Percentiles rank a stretch among this genome's conserved stretches.
Evolutionary conservation across 2,113 vertebrate genomes (phyloP).

Genomic region (Zosterops pallidus): DNA sequence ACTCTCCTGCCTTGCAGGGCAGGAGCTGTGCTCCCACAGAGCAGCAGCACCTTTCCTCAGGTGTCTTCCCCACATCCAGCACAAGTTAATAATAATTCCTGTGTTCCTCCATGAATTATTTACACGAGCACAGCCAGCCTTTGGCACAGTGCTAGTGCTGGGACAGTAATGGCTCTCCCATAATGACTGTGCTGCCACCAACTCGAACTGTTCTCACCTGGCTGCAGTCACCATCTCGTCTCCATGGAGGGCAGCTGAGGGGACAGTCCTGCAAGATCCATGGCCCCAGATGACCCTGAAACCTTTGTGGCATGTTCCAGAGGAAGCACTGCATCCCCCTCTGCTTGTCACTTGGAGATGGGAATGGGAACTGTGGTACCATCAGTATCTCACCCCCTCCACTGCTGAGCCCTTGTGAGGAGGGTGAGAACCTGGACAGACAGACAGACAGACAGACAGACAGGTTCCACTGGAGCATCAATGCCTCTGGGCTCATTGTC

Average conservation of each 20-base stretch:
- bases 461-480: neutral
- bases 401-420: neutral
- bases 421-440: neutral
- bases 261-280: neutral
- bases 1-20: neutral
- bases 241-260: too few relatives aligned
- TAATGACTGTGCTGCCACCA: neutral
- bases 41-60: neutral
- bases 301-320: neutral
- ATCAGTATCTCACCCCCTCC: rapidly evolving
- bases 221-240: neutral
- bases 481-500: too few relatives aligned
- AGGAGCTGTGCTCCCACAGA: neutral
- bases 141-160: neutral
- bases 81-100: neutral
- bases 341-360: neutral
- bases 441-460: neutral
- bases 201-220: neutral
- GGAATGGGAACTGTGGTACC: neutral
- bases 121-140: neutral
- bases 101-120: neutral
- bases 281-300: neutral
- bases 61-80: neutral
- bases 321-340: neutral
- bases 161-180: neutral